Evolutionary conservation across 1,140 invertebrate species (phyloP).

Genomic region (Neotoxoptera formosana): DNA sequence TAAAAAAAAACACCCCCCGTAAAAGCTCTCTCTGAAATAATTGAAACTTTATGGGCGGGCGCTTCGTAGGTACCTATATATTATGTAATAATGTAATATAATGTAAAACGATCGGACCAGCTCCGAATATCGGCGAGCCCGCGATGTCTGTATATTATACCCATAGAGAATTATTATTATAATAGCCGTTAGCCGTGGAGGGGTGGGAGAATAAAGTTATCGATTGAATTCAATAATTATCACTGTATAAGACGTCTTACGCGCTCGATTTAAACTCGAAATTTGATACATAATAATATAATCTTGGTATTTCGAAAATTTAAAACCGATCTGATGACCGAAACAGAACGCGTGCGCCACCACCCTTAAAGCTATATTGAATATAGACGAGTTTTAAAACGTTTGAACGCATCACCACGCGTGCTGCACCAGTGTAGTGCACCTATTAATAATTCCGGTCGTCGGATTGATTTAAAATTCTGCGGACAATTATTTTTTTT

Average conservation of each 20-base stretch:
- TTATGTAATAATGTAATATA: not conserved
- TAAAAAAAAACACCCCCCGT: not conserved
- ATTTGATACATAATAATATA: no score
- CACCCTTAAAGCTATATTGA: no score
- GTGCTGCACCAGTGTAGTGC: no score
- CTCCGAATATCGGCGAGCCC: not conserved
- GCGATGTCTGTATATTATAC: not conserved
- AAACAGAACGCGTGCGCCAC: not conserved
- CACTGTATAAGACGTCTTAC: not conserved
- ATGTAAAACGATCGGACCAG: not conserved
- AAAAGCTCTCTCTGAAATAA: slow-evolving; percentile 19
- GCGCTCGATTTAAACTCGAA: no score
- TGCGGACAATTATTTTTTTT: no score
- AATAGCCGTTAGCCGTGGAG: not conserved
- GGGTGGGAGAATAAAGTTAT: not conserved
- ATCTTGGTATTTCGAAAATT: no score
- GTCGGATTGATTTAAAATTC: no score
- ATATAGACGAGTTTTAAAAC: no score
- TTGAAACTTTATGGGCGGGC: slow-evolving; percentile 20
- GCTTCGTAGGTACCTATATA: not conserved
- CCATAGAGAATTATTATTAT: not conserved
- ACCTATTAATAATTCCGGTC: no score
- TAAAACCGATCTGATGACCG: not conserved
- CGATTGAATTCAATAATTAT: not conserved
- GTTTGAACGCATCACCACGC: no score